These are phyloP conservation scores for Drosophila rellima DNA, from an alignment of 2,888 invertebrate genomes.

Conservation along the genomic window DNA sequence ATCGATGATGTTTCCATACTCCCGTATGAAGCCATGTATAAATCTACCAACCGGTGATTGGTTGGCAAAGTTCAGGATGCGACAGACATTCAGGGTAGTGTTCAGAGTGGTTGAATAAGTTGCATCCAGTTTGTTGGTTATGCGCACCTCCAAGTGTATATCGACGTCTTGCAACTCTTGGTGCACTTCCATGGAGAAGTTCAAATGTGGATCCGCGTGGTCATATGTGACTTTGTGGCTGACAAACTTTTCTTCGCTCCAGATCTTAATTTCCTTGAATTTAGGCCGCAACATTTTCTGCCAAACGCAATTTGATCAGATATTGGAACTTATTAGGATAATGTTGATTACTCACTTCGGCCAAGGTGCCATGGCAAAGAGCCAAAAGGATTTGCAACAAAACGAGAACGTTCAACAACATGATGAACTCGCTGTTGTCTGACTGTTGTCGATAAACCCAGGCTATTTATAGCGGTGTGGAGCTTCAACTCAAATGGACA, in stretches of 20 bases:
- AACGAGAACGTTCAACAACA: conserved; percentile 48
- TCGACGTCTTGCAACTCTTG: conserved; percentile 77
- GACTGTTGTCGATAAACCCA: not conserved
- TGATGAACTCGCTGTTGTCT: conserved; percentile 46
- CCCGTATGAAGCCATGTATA: conserved; percentile 70
- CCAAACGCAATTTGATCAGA: not conserved
- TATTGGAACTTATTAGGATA: not conserved
- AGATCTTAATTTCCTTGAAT: conserved; percentile 78
- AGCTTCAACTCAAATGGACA: conserved; percentile 14
- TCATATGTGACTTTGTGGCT: conserved; percentile 78
- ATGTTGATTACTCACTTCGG: conserved; percentile 60
- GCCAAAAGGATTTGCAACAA: conserved; percentile 61
- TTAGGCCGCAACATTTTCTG: conserved; percentile 84
- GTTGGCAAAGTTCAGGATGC: conserved; percentile 69
- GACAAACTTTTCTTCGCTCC: conserved; percentile 81
- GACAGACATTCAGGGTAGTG: conserved; percentile 80
- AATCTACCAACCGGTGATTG: conserved; percentile 81
- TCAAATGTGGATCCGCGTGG: conserved; percentile 80
- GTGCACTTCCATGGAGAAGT: conserved; percentile 79
- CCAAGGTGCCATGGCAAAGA: conserved; percentile 46
- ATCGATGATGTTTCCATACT: conserved; percentile 78
- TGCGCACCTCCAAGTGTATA: conserved; percentile 68
- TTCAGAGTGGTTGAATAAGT: conserved; percentile 73
- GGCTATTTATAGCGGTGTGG: conserved; percentile 53
- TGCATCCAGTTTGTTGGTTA: conserved; percentile 75